A percentile compares a stretch with the other conserved stretches of the same genome.
Conservation (phyloP, 2,113 vertebrate genomes). For the Machaerirhynchus nigripectus region DNA sequence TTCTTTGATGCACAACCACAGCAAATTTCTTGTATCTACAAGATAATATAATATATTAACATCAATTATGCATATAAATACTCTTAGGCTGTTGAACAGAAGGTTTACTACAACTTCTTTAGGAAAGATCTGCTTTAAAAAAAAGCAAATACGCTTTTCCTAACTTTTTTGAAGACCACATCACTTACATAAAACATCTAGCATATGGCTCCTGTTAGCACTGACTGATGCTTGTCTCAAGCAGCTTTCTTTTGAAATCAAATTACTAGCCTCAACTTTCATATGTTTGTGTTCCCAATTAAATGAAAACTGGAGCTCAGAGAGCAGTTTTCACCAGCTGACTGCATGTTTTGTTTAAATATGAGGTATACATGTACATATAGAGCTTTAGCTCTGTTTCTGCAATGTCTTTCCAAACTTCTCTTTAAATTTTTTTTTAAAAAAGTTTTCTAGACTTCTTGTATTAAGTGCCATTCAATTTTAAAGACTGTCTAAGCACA, state of each 20-base stretch:
- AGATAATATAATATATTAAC: constrained; percentile 39
- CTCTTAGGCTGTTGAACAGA: not conserved
- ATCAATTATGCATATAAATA: not conserved
- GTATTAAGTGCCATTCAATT: not conserved
- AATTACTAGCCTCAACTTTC: constrained; percentile 56
- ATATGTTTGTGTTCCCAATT: constrained; percentile 56
- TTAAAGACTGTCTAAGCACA: not conserved
- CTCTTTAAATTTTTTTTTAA: not conserved
- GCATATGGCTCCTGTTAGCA: constrained; percentile 44
- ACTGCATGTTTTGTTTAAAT: constrained; percentile 33
- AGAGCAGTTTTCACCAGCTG: constrained; percentile 33
- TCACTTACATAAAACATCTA: not conserved
- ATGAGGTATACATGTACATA: not conserved
- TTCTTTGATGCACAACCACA: not conserved
- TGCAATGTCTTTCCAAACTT: not conserved
- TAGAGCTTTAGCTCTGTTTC: not conserved
- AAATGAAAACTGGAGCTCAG: constrained; percentile 44
- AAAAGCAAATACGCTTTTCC: not conserved
- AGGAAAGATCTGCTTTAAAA: not conserved
- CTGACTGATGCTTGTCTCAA: constrained; percentile 7
- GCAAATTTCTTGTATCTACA: not conserved
- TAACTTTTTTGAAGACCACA: not conserved
- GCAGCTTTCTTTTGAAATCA: constrained; percentile 58
- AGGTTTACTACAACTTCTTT: not conserved
- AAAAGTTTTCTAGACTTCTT: not conserved